phyloP scores from a whole-genome alignment of 2,797 vertebrate genomes.

The Takifugu rubripes region DNA sequence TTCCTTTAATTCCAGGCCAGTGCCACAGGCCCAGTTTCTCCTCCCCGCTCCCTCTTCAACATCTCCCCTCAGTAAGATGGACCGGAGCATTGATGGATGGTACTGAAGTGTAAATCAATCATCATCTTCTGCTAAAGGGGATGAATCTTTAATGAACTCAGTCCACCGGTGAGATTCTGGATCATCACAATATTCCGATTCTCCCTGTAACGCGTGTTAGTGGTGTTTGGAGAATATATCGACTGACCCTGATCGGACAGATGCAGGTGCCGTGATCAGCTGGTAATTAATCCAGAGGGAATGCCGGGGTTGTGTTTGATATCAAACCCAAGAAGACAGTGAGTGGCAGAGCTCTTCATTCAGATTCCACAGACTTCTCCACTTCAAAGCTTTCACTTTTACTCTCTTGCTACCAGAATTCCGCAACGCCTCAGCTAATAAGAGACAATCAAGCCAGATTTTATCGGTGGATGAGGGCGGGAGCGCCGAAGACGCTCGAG shows the following conservation, averaged over 20 bases:
- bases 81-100: slow-evolving; percentile 1
- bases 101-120: slow-evolving; percentile 24
- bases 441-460: slow-evolving; percentile 2
- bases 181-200: slow-evolving; percentile 12
- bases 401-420: slow-evolving; percentile 13
- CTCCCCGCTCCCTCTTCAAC: slow-evolving; percentile 18
- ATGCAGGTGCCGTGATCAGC: slow-evolving; percentile 33
- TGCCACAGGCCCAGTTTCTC: slow-evolving; percentile 45
- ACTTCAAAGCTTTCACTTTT: slow-evolving; percentile 31
- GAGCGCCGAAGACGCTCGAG: not conserved
- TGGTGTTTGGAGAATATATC: not conserved
- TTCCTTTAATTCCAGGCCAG: slow-evolving; percentile 46
- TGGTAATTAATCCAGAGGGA: slow-evolving; percentile 63
- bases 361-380: slow-evolving; percentile 48
- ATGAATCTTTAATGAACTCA: slow-evolving; percentile 17
- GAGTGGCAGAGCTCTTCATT: slow-evolving; percentile 59
- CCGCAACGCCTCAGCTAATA: slow-evolving; percentile 28
- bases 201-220: not conserved
- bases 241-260: slow-evolving; percentile 12
- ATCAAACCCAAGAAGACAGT: slow-evolving; percentile 58
- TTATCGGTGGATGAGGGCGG: slow-evolving; percentile 3
- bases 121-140: slow-evolving; percentile 1
- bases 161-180: slow-evolving; percentile 7
- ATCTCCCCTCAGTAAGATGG: slow-evolving; percentile 8
- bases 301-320: slow-evolving; percentile 52